Conservation (phyloP, 2,888 invertebrate species). For the Fragum fragum region DNA sequence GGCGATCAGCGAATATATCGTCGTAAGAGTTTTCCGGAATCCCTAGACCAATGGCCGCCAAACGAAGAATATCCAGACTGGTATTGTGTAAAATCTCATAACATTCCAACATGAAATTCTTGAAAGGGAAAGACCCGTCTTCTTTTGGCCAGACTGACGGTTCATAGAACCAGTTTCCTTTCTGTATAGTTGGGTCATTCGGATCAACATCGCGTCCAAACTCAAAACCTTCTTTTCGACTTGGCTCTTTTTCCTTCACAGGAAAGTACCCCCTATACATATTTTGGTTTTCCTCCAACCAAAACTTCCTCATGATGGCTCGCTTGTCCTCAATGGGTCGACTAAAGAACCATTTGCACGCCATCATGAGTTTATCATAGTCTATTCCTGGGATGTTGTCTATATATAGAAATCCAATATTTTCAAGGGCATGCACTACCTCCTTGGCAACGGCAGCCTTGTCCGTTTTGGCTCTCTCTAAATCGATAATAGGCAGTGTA, state of each 20-base stretch:
- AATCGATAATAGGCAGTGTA: conserved; percentile 71
- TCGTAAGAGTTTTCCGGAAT: conserved; percentile 74
- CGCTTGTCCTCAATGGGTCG: conserved; percentile 63
- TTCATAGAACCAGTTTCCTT: conserved; percentile 74
- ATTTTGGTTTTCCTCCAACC: conserved; percentile 69
- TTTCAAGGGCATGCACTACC: conserved; percentile 73
- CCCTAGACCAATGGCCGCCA: conserved; percentile 72
- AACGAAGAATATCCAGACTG: conserved; percentile 69
- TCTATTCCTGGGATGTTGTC: conserved; percentile 73
- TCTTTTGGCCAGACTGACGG: conserved; percentile 74
- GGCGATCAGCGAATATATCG: conserved; percentile 69
- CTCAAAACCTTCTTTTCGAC: conserved; percentile 78
- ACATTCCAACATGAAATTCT: conserved; percentile 59
- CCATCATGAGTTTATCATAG: conserved; percentile 61
- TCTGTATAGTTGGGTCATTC: conserved; percentile 61
- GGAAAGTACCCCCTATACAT: conserved; percentile 78
- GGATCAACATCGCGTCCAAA: conserved; percentile 66
- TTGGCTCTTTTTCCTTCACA: conserved; percentile 67
- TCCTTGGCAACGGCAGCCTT: conserved; percentile 59
- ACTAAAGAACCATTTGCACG: conserved; percentile 72
- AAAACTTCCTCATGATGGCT: conserved; percentile 63
- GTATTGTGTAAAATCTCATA: conserved; percentile 65
- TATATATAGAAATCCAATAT: conserved; percentile 73
- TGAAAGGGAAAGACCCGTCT: conserved; percentile 66
- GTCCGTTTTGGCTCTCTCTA: conserved; percentile 65